phyloP scores from a whole-genome alignment of 2,797 vertebrate species.

The Pseudochirops cupreus region DNA sequence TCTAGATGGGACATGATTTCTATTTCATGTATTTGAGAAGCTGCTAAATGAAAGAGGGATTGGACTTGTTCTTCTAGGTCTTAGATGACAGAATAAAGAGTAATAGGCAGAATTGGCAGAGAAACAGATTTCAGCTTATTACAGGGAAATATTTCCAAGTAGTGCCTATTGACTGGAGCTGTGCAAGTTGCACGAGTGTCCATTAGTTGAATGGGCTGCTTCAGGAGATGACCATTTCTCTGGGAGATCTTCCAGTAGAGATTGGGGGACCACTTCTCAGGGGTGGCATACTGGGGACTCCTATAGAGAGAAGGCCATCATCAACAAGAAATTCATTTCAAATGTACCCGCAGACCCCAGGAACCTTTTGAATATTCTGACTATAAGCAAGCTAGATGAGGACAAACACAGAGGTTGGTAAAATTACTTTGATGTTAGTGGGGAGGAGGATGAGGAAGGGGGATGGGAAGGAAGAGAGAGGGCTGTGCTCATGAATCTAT shows the following conservation, averaged over 20 bases:
- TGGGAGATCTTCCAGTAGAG: background rate
- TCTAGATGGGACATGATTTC: background rate
- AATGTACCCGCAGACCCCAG: background rate
- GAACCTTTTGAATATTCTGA: background rate
- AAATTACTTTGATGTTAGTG: background rate
- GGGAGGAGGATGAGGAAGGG: background rate
- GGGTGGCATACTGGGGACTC: background rate
- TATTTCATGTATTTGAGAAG: background rate
- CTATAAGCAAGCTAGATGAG: background rate
- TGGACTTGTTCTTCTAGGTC: background rate
- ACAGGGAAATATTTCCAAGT: background rate
- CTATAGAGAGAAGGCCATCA: background rate
- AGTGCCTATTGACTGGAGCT: background rate
- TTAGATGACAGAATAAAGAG: background rate
- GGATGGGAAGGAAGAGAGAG: background rate
- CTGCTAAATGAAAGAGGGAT: background rate
- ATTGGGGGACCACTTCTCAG: background rate
- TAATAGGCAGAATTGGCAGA: background rate
- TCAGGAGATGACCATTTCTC: background rate
- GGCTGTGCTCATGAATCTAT: background rate
- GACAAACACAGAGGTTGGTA: background rate
- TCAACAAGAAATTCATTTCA: background rate
- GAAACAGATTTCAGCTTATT: background rate
- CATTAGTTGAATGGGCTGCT: background rate
- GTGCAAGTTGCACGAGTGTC: background rate